Evolutionary conservation across 2,888 invertebrate genomes (phyloP).

Genomic region (Lochmaea crataegi): DNA sequence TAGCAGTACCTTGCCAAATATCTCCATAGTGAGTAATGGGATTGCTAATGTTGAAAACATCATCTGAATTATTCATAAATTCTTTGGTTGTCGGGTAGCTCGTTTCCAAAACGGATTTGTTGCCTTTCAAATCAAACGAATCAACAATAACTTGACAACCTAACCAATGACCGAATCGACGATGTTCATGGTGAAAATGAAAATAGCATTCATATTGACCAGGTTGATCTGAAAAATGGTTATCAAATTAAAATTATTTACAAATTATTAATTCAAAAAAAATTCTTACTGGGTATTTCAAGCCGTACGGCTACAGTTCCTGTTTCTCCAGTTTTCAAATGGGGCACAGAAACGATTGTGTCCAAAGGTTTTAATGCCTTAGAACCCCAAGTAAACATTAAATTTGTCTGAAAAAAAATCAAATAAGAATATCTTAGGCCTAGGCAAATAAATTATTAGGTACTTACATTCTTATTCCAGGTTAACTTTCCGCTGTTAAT

Average conservation of each 20-base stretch:
- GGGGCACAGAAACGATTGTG: constrained; percentile 58
- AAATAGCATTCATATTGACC: constrained; percentile 65
- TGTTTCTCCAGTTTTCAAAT: constrained; percentile 61
- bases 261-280: background rate
- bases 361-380: constrained; percentile 59
- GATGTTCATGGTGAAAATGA: constrained; percentile 63
- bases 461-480: constrained; percentile 60
- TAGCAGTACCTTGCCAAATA: constrained; percentile 29
- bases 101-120: constrained; percentile 49
- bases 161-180: constrained; percentile 65
- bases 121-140: constrained; percentile 48
- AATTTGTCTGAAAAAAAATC: constrained; percentile 58
- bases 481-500: constrained; percentile 60
- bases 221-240: constrained; percentile 52
- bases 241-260: no score
- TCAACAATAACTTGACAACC: constrained; percentile 63
- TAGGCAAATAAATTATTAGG: background rate
- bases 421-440: background rate
- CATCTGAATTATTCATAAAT: constrained; percentile 4
- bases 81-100: constrained; percentile 25
- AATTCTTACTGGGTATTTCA: constrained; percentile 61
- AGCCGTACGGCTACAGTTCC: constrained; percentile 59
- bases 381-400: constrained; percentile 65
- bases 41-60: constrained; percentile 21
- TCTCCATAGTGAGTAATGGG: constrained; percentile 26